Conservation (phyloP, 2,888 invertebrate genomes). For the Digitonthophagus gazella region DNA sequence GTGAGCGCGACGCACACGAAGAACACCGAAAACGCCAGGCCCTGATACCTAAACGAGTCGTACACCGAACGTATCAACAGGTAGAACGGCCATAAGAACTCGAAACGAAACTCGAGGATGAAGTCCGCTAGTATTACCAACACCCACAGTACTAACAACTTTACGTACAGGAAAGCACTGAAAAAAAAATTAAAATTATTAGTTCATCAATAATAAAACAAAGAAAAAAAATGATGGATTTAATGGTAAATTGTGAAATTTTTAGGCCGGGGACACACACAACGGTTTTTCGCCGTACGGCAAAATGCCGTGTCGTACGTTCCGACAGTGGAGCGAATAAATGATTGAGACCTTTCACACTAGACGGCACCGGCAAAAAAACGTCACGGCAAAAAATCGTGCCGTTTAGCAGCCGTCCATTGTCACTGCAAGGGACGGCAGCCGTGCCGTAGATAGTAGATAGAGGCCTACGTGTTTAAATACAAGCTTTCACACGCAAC, state of each 20-base stretch:
- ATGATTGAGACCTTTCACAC: no score
- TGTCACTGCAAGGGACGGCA: no score
- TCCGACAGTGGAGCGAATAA: no score
- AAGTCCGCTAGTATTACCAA: constrained; percentile 93
- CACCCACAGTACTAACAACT: constrained; percentile 93
- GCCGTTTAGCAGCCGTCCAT: no score
- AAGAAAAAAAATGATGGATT: not conserved
- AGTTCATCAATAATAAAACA: not conserved
- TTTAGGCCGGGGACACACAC: no score
- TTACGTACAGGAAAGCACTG: constrained; percentile 92
- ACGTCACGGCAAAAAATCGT: no score
- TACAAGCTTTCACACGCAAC: no score
- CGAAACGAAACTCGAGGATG: constrained; percentile 97
- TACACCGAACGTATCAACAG: constrained; percentile 91
- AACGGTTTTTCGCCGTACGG: no score
- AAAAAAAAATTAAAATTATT: constrained; percentile 49
- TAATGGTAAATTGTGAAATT: not conserved
- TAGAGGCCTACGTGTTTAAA: no score
- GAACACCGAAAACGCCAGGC: constrained; percentile 95
- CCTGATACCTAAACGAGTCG: constrained; percentile 97
- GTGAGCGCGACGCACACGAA: constrained; percentile 97
- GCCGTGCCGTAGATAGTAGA: no score
- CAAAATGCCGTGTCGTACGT: no score
- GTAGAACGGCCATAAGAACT: constrained; percentile 99
- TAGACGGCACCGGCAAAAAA: no score